These are phyloP conservation scores for Clarias magur DNA, from an alignment of 2,113 vertebrate species.

Conservation along the genomic window DNA sequence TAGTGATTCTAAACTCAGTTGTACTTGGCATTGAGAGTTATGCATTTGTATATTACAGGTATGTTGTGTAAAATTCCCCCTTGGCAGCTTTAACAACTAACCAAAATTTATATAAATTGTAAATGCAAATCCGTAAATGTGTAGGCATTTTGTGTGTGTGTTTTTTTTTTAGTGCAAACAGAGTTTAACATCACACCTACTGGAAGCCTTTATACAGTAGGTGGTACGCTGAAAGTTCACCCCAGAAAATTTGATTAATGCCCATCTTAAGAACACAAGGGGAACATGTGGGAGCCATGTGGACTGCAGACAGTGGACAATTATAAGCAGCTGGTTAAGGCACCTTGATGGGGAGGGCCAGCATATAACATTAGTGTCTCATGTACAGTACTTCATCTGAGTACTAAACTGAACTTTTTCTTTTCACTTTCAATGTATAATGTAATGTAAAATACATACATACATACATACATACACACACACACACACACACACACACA, in stretches of 20 bases:
- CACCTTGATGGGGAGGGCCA: neutral
- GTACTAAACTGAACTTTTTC: neutral
- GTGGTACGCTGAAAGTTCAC: neutral
- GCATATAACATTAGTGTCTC: neutral
- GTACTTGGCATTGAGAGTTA: neutral
- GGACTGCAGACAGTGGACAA: neutral
- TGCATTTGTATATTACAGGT: neutral
- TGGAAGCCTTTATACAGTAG: neutral
- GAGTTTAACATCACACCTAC: neutral
- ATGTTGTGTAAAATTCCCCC: neutral
- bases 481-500: too few species aligned
- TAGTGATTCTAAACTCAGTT: constrained; percentile 29
- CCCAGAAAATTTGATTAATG: neutral
- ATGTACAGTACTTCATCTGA: neutral
- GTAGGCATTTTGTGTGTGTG: neutral
- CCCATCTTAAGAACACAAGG: neutral
- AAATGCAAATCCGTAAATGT: neutral
- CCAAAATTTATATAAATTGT: neutral
- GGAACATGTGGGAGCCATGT: neutral
- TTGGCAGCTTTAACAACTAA: neutral
- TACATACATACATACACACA: too few species aligned
- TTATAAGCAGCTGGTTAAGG: neutral
- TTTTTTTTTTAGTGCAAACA: too few species aligned
- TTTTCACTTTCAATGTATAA: too few species aligned
- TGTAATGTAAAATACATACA: too few species aligned